phyloP scores from a whole-genome alignment of 2,888 invertebrate genomes.

The Netelia virgata region DNA sequence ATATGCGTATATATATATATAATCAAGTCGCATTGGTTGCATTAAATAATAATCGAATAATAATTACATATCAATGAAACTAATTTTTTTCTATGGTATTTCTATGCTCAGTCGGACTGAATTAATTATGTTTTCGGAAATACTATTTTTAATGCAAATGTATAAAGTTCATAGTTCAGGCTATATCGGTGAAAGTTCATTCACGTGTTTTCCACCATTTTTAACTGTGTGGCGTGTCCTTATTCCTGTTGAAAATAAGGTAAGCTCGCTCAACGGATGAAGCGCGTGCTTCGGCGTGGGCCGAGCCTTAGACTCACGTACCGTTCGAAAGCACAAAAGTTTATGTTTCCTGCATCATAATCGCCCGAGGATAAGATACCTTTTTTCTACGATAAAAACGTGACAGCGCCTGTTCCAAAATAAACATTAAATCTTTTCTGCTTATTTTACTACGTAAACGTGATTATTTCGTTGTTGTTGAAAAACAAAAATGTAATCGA shows the following conservation, averaged over 20 bases:
- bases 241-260: neutral
- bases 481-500: too few relatives aligned
- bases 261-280: neutral
- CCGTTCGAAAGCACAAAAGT: constrained; percentile 2
- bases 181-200: neutral
- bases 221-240: neutral
- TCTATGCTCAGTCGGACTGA: too few relatives aligned
- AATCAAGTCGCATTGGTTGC: too few relatives aligned
- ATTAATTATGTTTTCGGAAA: too few relatives aligned
- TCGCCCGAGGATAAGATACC: neutral
- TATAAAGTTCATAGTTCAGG: neutral
- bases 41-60: too few relatives aligned
- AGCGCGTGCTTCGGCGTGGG: neutral
- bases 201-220: neutral
- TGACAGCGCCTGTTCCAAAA: neutral
- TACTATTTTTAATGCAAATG: neutral
- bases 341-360: neutral
- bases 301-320: neutral
- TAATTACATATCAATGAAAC: too few relatives aligned
- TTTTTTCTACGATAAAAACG: neutral
- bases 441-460: too few relatives aligned
- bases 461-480: too few relatives aligned
- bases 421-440: neutral
- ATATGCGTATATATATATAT: too few relatives aligned
- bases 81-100: too few relatives aligned